phyloP scores from a whole-genome alignment of 2,113 vertebrate genomes.

The Ameiurus melas region DNA sequence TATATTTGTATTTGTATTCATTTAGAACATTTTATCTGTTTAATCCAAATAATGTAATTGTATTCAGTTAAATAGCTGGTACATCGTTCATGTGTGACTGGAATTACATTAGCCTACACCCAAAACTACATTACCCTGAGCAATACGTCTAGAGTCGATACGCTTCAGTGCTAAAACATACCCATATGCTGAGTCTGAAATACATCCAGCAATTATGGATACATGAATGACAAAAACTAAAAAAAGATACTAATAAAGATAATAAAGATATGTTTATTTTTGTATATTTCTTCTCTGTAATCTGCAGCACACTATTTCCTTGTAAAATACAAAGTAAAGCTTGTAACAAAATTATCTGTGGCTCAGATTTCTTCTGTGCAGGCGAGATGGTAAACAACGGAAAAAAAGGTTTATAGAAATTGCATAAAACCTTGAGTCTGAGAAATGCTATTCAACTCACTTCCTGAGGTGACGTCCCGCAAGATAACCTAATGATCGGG shows the following conservation, averaged over 20 bases:
- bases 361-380: not conserved
- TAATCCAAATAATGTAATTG: not conserved
- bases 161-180: not conserved
- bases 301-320: not conserved
- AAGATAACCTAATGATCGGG: not conserved
- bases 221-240: not conserved
- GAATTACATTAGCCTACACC: not conserved
- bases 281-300: not conserved
- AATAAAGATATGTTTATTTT: not conserved
- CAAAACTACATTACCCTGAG: not conserved
- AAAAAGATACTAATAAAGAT: too few relatives aligned
- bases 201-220: not conserved
- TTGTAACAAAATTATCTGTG: not conserved
- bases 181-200: not conserved
- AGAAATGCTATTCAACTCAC: not conserved
- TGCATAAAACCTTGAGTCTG: not conserved
- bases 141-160: not conserved
- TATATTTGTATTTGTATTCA: too few relatives aligned
- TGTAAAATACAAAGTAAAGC: not conserved
- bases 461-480: constrained; percentile 2
- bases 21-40: too few relatives aligned
- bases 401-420: not conserved
- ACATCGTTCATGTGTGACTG: not conserved
- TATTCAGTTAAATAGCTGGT: not conserved
- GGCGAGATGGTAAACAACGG: not conserved